phyloP scores from a whole-genome alignment of 2,797 vertebrate species.

The Bryconaethiops microstoma region DNA sequence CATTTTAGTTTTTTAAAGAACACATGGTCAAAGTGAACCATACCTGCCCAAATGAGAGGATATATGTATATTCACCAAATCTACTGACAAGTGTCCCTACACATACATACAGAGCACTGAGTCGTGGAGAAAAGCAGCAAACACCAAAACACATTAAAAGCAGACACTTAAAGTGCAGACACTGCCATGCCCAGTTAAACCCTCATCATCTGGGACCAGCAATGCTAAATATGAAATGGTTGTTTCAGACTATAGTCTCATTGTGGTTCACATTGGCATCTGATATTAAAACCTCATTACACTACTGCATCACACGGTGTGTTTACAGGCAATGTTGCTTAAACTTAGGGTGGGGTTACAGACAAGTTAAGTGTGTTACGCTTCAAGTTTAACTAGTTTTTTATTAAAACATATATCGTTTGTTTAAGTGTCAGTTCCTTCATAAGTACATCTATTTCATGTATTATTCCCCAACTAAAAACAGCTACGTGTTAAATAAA shows the following conservation, averaged over 20 bases:
- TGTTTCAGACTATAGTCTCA: neutral
- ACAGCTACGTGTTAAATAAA: constrained; percentile 10
- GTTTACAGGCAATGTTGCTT: neutral
- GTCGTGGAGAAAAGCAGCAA: constrained; percentile 16
- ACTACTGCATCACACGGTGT: neutral
- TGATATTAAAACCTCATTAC: neutral
- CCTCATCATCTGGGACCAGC: neutral
- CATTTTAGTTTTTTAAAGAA: neutral
- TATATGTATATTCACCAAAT: constrained; percentile 13
- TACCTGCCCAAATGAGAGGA: neutral
- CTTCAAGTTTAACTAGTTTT: neutral
- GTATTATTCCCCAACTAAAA: neutral
- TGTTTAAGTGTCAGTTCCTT: neutral
- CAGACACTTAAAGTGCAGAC: constrained; percentile 43
- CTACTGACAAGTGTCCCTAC: constrained; percentile 5
- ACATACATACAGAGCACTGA: constrained; percentile 24
- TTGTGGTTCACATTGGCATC: neutral
- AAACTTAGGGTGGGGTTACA: neutral
- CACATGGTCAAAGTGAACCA: constrained; percentile 1
- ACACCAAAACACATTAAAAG: constrained; percentile 22
- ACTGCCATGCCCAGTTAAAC: constrained; percentile 1
- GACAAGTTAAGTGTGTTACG: neutral
- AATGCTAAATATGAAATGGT: neutral
- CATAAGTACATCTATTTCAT: neutral
- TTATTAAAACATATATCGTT: neutral